Evolutionary conservation across 2,113 vertebrate genomes (phyloP).

Genomic region (Andinoacara biseriatus): DNA sequence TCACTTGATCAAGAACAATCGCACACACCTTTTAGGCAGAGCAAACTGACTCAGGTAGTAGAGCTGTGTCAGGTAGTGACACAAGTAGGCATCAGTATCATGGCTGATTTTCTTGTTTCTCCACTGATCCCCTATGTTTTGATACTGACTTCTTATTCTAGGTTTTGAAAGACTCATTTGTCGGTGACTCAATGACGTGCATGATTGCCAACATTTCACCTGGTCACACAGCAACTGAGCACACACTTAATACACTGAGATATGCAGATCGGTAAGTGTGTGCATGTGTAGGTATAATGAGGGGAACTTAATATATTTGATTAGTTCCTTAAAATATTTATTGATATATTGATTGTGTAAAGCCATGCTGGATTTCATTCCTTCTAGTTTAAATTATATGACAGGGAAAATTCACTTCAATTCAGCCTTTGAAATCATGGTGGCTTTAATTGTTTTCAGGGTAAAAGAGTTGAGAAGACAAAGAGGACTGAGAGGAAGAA

Average conservation of each 20-base stretch:
- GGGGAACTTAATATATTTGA: not conserved
- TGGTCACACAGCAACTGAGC: slow-evolving; percentile 86
- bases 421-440: not conserved
- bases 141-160: slow-evolving; percentile 50
- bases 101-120: not conserved
- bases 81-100: not conserved
- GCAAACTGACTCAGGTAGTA: slow-evolving; percentile 90
- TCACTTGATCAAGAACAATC: slow-evolving; percentile 89
- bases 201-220: slow-evolving; percentile 96
- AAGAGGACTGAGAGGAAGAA: slow-evolving; percentile 63
- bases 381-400: not conserved
- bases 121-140: not conserved
- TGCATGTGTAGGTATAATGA: not conserved
- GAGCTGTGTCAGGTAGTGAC: not conserved
- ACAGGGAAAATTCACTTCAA: not conserved
- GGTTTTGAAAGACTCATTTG: slow-evolving; percentile 94
- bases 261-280: slow-evolving; percentile 90
- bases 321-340: not conserved
- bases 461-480: slow-evolving; percentile 90
- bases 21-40: slow-evolving; percentile 93
- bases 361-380: not conserved
- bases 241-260: slow-evolving; percentile 91
- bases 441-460: slow-evolving; percentile 73
- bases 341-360: not conserved
- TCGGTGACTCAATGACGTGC: slow-evolving; percentile 91